These are phyloP conservation scores for Pseudopipra pipra DNA, from an alignment of 2,113 vertebrate species.

Conservation along the genomic window DNA sequence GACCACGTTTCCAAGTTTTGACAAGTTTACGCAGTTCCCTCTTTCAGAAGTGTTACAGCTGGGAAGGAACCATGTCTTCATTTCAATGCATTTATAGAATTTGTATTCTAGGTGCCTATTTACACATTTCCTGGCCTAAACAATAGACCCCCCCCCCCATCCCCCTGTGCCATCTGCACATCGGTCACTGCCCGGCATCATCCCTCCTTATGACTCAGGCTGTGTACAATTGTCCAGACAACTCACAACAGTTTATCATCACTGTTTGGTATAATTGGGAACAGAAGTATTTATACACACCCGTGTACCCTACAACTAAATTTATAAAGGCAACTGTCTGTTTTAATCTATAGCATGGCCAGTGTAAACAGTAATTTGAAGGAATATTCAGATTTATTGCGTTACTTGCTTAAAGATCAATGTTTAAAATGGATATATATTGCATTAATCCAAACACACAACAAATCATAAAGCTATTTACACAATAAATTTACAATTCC, in stretches of 20 bases:
- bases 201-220: conserved; percentile 40
- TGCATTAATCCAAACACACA: conserved; percentile 74
- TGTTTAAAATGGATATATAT: conserved; percentile 76
- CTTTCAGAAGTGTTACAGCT: conserved; percentile 61
- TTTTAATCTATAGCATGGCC: conserved; percentile 80
- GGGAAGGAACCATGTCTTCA: conserved; percentile 67
- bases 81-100: conserved; percentile 49
- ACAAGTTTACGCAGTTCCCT: not conserved
- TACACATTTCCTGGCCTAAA: conserved; percentile 71
- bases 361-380: conserved; percentile 77
- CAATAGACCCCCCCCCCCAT: conserved; percentile 7
- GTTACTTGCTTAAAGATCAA: conserved; percentile 71
- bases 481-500: conserved; percentile 71
- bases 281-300: conserved; percentile 80
- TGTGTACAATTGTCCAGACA: conserved; percentile 62
- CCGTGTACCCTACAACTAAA: conserved; percentile 67
- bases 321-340: conserved; percentile 85
- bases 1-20: conserved; percentile 9
- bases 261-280: conserved; percentile 83
- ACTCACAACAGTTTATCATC: conserved; percentile 79
- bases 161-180: conserved; percentile 10
- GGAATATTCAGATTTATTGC: conserved; percentile 76
- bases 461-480: conserved; percentile 71
- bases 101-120: conserved; percentile 46
- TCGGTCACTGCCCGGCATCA: not conserved